phyloP scores from a whole-genome alignment of 2,888 invertebrate species.

The Zhuqinia jingwanae region DNA sequence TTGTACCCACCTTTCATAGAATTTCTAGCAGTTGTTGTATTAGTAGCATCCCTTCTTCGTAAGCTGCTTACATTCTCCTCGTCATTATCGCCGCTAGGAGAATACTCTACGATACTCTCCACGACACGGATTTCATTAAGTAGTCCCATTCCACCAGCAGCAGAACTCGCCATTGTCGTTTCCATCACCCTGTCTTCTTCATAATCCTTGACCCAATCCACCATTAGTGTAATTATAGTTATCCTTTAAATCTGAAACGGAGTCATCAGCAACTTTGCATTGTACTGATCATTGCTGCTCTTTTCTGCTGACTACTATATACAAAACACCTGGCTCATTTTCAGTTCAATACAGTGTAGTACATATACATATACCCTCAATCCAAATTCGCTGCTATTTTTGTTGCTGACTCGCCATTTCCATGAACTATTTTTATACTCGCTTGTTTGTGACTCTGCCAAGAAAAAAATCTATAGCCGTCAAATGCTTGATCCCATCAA shows the following conservation, averaged over 20 bases:
- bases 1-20: neutral
- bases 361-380: no score
- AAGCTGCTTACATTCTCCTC: neutral
- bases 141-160: neutral
- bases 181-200: neutral
- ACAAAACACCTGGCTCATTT: neutral
- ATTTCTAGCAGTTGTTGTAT: neutral
- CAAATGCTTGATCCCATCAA: no score
- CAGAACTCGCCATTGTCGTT: neutral
- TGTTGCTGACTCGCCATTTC: neutral
- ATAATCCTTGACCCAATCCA: neutral
- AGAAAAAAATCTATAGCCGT: neutral
- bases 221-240: slow-evolving; percentile 8
- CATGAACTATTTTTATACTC: slow-evolving; percentile 5
- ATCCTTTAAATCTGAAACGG: neutral
- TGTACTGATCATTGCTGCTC: neutral
- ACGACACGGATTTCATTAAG: neutral
- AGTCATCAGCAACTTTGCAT: neutral
- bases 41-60: neutral
- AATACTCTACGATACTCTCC: neutral
- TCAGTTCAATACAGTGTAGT: no score
- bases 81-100: slow-evolving; percentile 18
- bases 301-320: neutral
- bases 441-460: neutral
- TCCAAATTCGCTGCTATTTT: neutral